Base-by-base conservation (phyloP, 2,888 invertebrate species). In the Cephus runcator region DNA sequence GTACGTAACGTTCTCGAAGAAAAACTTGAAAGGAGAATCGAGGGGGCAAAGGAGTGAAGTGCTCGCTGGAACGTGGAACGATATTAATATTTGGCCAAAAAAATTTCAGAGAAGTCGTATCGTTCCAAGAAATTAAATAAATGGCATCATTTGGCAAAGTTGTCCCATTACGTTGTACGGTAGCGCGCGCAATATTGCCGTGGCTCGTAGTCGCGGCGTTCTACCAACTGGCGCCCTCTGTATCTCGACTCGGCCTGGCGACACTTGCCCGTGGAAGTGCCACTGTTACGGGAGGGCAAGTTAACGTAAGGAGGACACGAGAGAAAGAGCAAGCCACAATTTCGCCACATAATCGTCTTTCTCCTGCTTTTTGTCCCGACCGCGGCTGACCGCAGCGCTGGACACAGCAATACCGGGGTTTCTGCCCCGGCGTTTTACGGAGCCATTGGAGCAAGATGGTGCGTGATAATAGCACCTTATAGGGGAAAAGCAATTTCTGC, bases 401-500 rank as follows among this genome's bases (percentile, higher is more conserved):
- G 86, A 86, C 85, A 84, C 85, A 86, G 88, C 87, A 90, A 89
- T 88, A 89, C 87, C 83, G 82, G 85, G 56, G 87, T 85, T 88
- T 86, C 85, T 83, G 85, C 86, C 88, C 88, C 84, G 88, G 86
- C 88, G 85, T 88, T 90, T 89, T 87, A 89, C 90, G 85, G 85
- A 88, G 87, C 90, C 88, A 90, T 90, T 90, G 85, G 87, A 87
- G 85, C 90, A 90, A 90, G 90, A 90, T 90, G 90, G 90, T 88
- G 88, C 90, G 88, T 89, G 90, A 90, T 90, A 90, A 90, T 90
- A 88, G 89, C 85, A 87, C 87, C 89, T 90, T 89, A 89, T 88
- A 88, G 85, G 87, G 87, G 87, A 90, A 89, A 90, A 90, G 90
- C 90, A 90, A 90, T 90, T 90, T 90, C 90, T 87, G 85, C 83